Percentiles rank a stretch among this genome's conserved stretches.
These are phyloP conservation scores for Arctia plantaginis DNA, from an alignment of 2,888 invertebrate genomes.

Conservation along the genomic window DNA sequence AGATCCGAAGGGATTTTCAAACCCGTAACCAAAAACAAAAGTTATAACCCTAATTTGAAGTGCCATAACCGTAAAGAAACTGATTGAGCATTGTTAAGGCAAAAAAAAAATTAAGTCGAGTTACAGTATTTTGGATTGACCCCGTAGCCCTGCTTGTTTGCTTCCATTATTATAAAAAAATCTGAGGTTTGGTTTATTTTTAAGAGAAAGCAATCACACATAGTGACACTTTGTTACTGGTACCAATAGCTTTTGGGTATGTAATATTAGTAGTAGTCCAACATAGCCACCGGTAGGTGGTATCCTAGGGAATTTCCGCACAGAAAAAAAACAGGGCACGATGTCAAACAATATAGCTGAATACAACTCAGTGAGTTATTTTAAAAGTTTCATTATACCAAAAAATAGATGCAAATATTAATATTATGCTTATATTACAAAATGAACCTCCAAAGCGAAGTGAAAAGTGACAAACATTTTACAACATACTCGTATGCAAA, in stretches of 20 bases:
- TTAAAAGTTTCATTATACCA: background rate
- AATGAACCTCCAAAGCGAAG: constrained; percentile 4
- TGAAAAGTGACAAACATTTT: constrained; percentile 26
- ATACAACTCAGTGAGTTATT: background rate
- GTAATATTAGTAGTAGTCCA: no score
- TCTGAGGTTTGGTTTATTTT: background rate
- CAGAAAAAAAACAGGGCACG: background rate
- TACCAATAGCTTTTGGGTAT: background rate
- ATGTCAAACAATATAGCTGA: background rate
- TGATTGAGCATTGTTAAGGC: no score
- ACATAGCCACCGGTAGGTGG: no score
- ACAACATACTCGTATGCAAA: constrained; percentile 28
- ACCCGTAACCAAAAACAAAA: no score
- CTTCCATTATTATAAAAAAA: background rate
- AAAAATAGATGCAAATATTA: background rate
- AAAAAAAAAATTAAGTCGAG: no score
- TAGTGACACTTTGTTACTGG: background rate
- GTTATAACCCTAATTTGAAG: no score
- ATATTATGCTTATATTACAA: constrained; percentile 6
- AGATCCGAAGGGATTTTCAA: no score
- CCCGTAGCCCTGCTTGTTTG: no score
- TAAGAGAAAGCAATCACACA: background rate
- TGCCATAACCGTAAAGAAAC: no score
- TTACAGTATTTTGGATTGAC: no score
- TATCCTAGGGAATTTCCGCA: no score